These are phyloP conservation scores for Nasonia vitripennis DNA, from an alignment of 1,140 invertebrate species.

Conservation along the genomic window DNA sequence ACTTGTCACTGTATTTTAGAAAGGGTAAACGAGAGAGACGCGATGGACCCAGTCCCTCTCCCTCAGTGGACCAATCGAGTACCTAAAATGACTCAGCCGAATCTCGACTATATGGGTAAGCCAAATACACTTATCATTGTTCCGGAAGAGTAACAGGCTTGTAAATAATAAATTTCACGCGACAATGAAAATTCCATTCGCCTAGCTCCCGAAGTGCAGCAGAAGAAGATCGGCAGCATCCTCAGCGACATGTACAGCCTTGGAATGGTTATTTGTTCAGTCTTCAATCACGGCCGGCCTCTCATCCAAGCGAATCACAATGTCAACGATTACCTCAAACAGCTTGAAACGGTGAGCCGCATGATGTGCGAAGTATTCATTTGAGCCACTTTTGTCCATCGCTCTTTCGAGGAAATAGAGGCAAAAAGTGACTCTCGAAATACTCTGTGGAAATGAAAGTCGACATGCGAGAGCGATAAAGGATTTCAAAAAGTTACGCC, in stretches of 20 bases:
- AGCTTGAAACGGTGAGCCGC: conserved; percentile 89
- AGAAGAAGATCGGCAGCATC: conserved; percentile 86
- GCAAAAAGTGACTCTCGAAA: background rate
- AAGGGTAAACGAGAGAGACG: conserved; percentile 81
- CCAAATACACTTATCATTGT: background rate
- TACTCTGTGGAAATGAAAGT: background rate
- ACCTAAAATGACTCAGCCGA: conserved; percentile 94
- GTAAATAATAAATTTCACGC: too few species aligned
- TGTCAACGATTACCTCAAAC: conserved; percentile 89
- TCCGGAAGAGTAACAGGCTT: too few species aligned
- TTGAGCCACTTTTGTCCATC: background rate
- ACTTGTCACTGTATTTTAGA: conserved; percentile 75
- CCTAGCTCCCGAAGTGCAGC: conserved; percentile 92
- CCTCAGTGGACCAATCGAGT: conserved; percentile 91
- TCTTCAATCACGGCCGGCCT: conserved; percentile 92
- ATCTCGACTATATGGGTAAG: conserved; percentile 92
- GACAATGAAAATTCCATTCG: conserved; percentile 2
- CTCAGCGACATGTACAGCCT: conserved; percentile 96
- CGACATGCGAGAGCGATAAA: background rate
- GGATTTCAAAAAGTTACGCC: background rate
- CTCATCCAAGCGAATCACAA: conserved; percentile 93
- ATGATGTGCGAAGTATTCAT: background rate
- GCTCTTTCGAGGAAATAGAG: background rate
- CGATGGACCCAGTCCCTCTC: conserved; percentile 82
- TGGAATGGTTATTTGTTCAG: conserved; percentile 92